Base-by-base conservation (phyloP, 2,888 invertebrate genomes). In the Drosophila robusta region DNA sequence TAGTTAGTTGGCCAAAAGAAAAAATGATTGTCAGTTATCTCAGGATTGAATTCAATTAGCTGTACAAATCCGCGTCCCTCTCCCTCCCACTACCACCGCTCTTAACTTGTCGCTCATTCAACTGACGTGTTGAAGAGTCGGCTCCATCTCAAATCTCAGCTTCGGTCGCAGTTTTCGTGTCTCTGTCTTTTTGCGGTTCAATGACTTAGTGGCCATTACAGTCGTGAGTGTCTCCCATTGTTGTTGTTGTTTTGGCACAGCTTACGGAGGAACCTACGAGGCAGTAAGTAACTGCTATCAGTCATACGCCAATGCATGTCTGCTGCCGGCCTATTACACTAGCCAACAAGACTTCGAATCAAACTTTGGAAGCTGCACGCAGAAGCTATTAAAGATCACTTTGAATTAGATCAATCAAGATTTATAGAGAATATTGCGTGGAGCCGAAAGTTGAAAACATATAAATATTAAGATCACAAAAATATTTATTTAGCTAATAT, bases 291-390 rank as follows among this genome's bases (percentile, higher is more conserved):
- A 68, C 77, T 70, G 80, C 85, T 87, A 85, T 84, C 84, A 86
- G 81, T 87, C 85, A 84, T 73, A 75, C 85, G 87, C 85, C 87
- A 85, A 76, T 82, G 68, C 83, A 85, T 45, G 80, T 70, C 72
- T 72, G 78, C 58, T 65, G 78, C 39, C 45, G 51, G 62, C 50
- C 66, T 67, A 71, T 78, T 76, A 83, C 83, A 83, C 83, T 70
- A 34, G 7, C 6, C 70, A 72, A 60, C 83, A 72, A 41, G 39
- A 22, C 7, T 32, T 12, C 0, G 36, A 1, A 18, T 14, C 22
- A 4, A 36, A 46, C 9, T 46, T 41, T 26, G 32, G 32, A 29
- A 18, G 44, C 42, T 42, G 4, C 11, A 12, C 44, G 12, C 18
- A 38, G 4, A 9, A n/a, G 32, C 44, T 16, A 29, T 24, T 22